Conservation (phyloP, 37 sponge, comb jelly and placozoan species). For the Mnemiopsis leidyi region DNA sequence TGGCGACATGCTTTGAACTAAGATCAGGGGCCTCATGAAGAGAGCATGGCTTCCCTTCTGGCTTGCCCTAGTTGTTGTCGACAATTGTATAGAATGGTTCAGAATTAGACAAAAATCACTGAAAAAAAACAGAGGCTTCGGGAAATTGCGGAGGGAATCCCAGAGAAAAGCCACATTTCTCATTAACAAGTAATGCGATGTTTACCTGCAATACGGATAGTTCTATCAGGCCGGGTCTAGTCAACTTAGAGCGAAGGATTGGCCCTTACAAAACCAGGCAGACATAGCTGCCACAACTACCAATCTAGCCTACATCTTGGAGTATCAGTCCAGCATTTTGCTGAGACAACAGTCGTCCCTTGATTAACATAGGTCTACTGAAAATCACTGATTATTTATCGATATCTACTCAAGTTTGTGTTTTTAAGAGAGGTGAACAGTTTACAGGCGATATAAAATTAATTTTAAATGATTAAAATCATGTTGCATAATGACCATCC, state of each 20-base stretch:
- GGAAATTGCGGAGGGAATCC: background rate
- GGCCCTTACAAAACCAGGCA: background rate
- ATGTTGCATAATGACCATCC: too few species aligned
- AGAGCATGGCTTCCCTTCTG: background rate
- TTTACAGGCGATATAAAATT: too few species aligned
- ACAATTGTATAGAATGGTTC: background rate
- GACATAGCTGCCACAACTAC: background rate
- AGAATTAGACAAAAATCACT: background rate
- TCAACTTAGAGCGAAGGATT: too few species aligned
- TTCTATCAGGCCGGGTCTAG: background rate
- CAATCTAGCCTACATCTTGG: background rate
- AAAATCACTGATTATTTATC: background rate
- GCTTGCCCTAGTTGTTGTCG: background rate
- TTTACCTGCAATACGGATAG: background rate
- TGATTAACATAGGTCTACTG: background rate
- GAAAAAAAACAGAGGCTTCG: background rate
- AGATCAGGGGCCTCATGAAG: background rate
- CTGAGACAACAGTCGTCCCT: background rate
- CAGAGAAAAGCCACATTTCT: background rate
- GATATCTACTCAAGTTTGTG: too few species aligned
- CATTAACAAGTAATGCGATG: background rate
- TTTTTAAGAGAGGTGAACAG: too few species aligned
- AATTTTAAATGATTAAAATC: too few species aligned
- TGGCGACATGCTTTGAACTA: background rate
- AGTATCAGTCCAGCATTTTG: background rate